A percentile compares a stretch with the other conserved stretches of the same genome.
These are phyloP conservation scores for Nematolebias whitei DNA, from an alignment of 2,113 vertebrate species.

Conservation along the genomic window DNA sequence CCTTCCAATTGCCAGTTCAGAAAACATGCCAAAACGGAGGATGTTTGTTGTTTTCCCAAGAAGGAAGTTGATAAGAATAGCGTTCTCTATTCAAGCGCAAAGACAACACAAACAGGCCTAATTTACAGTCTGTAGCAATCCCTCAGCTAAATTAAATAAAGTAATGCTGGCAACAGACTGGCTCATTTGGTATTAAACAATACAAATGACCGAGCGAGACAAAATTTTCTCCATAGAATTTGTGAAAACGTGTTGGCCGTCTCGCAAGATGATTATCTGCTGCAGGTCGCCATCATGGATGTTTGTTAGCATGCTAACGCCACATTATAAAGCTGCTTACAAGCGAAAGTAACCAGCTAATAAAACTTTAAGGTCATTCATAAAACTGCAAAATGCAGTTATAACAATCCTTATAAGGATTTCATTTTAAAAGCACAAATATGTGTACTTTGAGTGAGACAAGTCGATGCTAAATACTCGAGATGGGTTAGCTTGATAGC, in stretches of 20 bases:
- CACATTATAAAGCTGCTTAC: conserved; percentile 26
- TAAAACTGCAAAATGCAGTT: accelerated
- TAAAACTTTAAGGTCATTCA: too few relatives aligned
- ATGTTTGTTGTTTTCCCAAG: too few relatives aligned
- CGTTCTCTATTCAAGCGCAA: background rate
- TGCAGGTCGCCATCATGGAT: conserved; percentile 10
- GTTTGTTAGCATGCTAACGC: conserved; percentile 48
- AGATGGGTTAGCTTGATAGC: conserved; percentile 39
- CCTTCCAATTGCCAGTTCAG: background rate
- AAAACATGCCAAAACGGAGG: background rate
- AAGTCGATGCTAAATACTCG: conserved; percentile 23
- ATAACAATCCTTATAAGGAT: accelerated
- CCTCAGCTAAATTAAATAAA: background rate
- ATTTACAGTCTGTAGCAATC: background rate
- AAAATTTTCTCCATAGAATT: background rate
- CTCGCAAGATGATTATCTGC: conserved; percentile 53
- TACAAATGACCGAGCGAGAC: background rate
- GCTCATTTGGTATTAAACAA: background rate
- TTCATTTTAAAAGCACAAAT: background rate
- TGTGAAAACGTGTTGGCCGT: conserved; percentile 5
- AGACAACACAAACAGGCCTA: conserved; percentile 10
- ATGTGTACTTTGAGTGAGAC: background rate
- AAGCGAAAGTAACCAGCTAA: background rate
- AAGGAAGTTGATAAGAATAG: too few relatives aligned
- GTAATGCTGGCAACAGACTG: accelerated